Conservation (phyloP, 2,797 vertebrate genomes). For the Xerus rutilus region DNA sequence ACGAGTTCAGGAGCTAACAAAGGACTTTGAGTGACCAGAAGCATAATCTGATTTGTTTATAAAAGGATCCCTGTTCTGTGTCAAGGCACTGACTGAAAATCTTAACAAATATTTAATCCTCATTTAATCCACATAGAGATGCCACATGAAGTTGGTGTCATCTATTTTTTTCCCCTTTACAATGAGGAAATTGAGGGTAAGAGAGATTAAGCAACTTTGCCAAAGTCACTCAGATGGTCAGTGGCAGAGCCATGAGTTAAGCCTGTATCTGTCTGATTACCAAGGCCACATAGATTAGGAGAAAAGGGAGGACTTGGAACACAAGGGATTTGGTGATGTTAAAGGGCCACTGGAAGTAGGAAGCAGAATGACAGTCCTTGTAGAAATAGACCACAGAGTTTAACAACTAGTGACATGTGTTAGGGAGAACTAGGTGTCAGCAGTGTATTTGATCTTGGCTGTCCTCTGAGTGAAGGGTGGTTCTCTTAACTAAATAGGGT, state of each 20-base stretch:
- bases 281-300: neutral
- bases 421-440: neutral
- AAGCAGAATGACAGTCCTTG: neutral
- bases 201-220: neutral
- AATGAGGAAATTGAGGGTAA: conserved; percentile 19
- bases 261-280: neutral
- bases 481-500: neutral
- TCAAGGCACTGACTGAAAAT: conserved; percentile 7
- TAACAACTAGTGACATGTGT: neutral
- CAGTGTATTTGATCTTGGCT: neutral
- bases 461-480: neutral
- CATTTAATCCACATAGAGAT: neutral
- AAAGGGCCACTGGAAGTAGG: neutral
- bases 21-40: neutral
- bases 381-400: neutral
- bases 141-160: neutral
- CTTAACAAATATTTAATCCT: neutral
- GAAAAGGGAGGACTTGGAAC: neutral
- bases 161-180: neutral
- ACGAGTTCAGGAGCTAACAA: neutral
- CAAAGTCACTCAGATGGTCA: neutral
- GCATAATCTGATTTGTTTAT: conserved; percentile 10
- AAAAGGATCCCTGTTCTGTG: conserved; percentile 3
- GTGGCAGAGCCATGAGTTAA: neutral
- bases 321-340: neutral